Conservation (phyloP, 2,888 invertebrate genomes). For the Neoitamus cyanurus region DNA sequence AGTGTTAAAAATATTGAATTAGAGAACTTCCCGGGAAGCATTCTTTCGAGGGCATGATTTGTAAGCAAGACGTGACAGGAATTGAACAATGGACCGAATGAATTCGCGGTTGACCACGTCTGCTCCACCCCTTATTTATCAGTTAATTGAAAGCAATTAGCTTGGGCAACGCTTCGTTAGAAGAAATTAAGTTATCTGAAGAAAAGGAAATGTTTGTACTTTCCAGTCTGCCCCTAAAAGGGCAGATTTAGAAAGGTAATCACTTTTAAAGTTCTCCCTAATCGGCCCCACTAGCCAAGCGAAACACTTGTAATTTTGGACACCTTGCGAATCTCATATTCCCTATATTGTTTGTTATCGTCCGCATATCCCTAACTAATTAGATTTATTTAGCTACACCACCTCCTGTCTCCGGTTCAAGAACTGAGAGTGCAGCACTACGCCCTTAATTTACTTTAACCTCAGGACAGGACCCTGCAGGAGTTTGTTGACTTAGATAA, state of each 20-base stretch:
- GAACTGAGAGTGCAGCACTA: background rate
- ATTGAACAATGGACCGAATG: background rate
- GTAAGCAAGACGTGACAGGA: constrained; percentile 6
- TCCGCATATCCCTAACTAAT: background rate
- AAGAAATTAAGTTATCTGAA: background rate
- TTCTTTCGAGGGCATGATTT: constrained; percentile 32
- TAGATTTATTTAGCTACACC: background rate
- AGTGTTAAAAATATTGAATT: constrained; percentile 37
- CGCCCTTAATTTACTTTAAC: background rate
- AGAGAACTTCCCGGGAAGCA: background rate
- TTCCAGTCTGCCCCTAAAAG: background rate
- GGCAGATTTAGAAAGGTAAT: background rate
- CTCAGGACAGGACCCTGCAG: background rate
- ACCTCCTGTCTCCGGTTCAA: background rate
- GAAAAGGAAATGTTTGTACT: background rate
- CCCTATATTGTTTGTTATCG: background rate
- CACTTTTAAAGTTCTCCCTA: background rate
- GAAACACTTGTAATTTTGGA: background rate
- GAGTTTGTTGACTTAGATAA: background rate
- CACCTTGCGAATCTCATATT: background rate
- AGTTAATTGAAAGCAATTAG: background rate
- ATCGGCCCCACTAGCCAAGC: too few species aligned
- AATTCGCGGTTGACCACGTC: background rate
- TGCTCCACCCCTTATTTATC: background rate
- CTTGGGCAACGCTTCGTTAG: background rate